Percentiles rank a stretch among this genome's conserved stretches.
Evolutionary conservation across 2,113 vertebrate genomes (phyloP).

Genomic region (Callospermophilus lateralis): DNA sequence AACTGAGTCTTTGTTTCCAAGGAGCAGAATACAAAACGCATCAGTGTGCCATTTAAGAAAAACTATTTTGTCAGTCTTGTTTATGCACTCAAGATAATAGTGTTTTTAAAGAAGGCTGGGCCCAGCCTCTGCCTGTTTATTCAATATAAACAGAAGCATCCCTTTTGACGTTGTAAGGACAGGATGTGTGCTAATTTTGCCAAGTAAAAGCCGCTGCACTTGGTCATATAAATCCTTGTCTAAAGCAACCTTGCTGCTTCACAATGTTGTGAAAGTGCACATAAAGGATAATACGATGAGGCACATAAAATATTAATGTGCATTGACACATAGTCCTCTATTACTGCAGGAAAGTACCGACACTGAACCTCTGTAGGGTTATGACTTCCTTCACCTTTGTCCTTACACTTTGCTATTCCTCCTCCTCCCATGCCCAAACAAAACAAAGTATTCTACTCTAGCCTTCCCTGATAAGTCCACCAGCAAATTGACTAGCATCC

Average conservation of each 20-base stretch:
- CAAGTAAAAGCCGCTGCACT: slow-evolving; percentile 46
- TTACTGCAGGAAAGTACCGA: slow-evolving; percentile 78
- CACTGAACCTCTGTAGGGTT: background rate
- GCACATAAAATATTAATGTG: slow-evolving; percentile 90
- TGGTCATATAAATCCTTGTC: slow-evolving; percentile 51
- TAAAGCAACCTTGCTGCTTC: slow-evolving; percentile 71
- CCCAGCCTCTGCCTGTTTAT: slow-evolving; percentile 54
- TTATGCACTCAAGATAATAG: slow-evolving; percentile 64
- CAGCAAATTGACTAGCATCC: slow-evolving; percentile 72
- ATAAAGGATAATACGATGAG: slow-evolving; percentile 85
- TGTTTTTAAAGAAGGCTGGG: slow-evolving; percentile 18
- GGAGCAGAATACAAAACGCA: slow-evolving; percentile 66
- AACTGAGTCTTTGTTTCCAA: slow-evolving; percentile 69
- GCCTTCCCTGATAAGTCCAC: slow-evolving; percentile 68
- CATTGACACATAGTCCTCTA: slow-evolving; percentile 86
- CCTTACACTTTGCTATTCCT: background rate
- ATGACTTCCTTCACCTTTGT: slow-evolving; percentile 59
- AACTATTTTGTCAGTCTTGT: slow-evolving; percentile 61
- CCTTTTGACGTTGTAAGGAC: slow-evolving; percentile 43
- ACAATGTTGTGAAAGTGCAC: slow-evolving; percentile 83
- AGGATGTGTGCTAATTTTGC: slow-evolving; percentile 31
- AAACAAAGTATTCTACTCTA: slow-evolving; percentile 56
- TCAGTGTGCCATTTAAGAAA: slow-evolving; percentile 64
- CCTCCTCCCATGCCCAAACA: background rate
- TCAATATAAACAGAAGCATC: slow-evolving; percentile 62